phyloP scores from a whole-genome alignment of 2,113 vertebrate genomes.

The Paedocypris sp. region DNA sequence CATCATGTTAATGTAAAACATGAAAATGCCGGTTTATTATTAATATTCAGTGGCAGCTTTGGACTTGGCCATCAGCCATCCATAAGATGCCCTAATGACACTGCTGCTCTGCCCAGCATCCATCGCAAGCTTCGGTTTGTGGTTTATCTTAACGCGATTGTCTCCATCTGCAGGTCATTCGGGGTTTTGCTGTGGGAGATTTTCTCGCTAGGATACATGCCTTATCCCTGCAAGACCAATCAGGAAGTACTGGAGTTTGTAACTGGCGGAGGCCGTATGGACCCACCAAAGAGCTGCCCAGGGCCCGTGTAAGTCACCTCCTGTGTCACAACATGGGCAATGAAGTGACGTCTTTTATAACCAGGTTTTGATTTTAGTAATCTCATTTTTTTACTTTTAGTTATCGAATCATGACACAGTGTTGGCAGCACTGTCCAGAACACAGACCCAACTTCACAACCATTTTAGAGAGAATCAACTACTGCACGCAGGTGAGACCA shows the following conservation, averaged over 20 bases:
- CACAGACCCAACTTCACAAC: constrained; percentile 79
- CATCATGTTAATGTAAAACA: no score
- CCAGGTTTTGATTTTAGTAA: not conserved
- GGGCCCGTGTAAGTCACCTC: constrained; percentile 83
- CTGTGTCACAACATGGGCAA: no score
- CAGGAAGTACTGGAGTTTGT: constrained; percentile 87
- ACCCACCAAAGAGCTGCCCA: constrained; percentile 77
- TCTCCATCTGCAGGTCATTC: constrained; percentile 77
- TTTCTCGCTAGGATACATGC: constrained; percentile 86
- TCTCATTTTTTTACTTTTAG: constrained; percentile 42
- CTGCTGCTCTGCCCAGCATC: no score
- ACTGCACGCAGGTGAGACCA: constrained; percentile 74
- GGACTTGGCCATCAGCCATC: no score
- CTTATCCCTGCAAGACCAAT: constrained; percentile 81
- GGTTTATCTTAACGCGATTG: no score
- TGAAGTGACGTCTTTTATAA: no score
- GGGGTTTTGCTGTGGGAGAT: constrained; percentile 90
- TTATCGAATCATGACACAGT: constrained; percentile 85
- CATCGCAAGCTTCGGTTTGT: no score
- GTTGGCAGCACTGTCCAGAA: constrained; percentile 88
- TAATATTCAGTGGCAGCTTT: no score
- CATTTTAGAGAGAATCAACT: constrained; percentile 79
- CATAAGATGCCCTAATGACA: no score
- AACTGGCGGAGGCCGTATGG: constrained; percentile 76
- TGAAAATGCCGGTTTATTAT: no score